Conservation (phyloP, 2,797 vertebrate species). For the Hydrolagus colliei region DNA sequence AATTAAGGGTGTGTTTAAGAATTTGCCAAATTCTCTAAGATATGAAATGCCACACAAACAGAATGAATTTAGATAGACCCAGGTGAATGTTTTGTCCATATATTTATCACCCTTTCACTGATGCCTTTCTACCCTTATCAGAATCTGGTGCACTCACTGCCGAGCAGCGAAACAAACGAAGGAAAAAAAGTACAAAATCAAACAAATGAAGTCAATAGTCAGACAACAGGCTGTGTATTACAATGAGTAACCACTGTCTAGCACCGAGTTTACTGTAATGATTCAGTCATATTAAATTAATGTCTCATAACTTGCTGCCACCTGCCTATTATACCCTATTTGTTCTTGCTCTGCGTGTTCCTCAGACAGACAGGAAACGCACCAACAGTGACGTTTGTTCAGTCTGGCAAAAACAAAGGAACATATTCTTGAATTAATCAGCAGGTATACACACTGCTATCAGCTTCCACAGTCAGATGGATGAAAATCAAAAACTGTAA, state of each 20-base stretch:
- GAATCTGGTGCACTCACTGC: too few relatives aligned
- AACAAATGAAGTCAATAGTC: too few relatives aligned
- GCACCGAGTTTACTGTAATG: neutral
- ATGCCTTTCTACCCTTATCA: too few relatives aligned
- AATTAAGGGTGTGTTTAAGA: too few relatives aligned
- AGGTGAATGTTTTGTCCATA: too few relatives aligned
- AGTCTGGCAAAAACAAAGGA: neutral
- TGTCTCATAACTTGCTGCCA: neutral
- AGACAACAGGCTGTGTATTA: neutral
- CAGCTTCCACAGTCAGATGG: neutral
- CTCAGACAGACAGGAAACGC: neutral
- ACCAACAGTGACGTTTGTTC: neutral
- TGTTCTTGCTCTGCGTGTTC: neutral
- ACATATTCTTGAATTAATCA: constrained; percentile 7
- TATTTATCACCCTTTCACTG: too few relatives aligned
- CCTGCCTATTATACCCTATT: neutral
- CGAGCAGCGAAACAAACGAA: too few relatives aligned
- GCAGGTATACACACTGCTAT: neutral
- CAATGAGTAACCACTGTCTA: neutral
- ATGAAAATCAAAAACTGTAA: too few relatives aligned
- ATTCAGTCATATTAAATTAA: neutral
- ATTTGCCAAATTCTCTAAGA: too few relatives aligned
- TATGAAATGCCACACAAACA: too few relatives aligned
- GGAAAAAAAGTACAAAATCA: too few relatives aligned
- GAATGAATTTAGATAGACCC: too few relatives aligned